A percentile compares a stretch with the other conserved stretches of the same genome.
These are phyloP conservation scores for Zosterops lateralis DNA, from an alignment of 2,113 vertebrate genomes.

Conservation along the genomic window DNA sequence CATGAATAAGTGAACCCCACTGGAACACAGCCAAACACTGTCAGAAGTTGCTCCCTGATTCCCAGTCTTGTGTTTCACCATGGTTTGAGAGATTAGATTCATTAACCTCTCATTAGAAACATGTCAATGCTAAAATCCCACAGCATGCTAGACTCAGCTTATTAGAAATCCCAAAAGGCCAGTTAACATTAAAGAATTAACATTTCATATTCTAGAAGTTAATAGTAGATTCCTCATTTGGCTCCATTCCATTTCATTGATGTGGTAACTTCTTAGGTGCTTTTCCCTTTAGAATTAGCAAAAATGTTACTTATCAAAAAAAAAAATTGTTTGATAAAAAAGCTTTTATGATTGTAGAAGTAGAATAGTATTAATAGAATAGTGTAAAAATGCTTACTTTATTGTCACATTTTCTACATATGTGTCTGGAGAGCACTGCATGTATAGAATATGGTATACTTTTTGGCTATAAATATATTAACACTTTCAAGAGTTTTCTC, in stretches of 20 bases:
- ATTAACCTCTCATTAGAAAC: slow-evolving; percentile 64
- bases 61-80: slow-evolving; percentile 16
- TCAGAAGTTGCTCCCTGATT: slow-evolving; percentile 33
- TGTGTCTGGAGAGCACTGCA: not conserved
- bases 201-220: slow-evolving; percentile 13
- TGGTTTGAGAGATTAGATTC: slow-evolving; percentile 48
- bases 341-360: not conserved
- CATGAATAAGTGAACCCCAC: slow-evolving; percentile 35
- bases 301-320: not conserved
- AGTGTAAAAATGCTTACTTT: not conserved
- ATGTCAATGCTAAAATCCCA: slow-evolving; percentile 41
- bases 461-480: not conserved
- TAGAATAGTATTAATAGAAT: not conserved
- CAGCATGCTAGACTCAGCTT: not conserved
- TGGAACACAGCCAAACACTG: slow-evolving; percentile 41
- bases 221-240: slow-evolving; percentile 9
- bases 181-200: slow-evolving; percentile 22
- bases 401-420: not conserved
- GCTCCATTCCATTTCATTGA: not conserved
- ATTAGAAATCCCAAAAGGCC: slow-evolving; percentile 27
- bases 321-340: not conserved
- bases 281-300: not conserved
- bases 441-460: not conserved
- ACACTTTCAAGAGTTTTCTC: not conserved
- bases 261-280: not conserved